Conservation (phyloP, 2,113 vertebrate species). For the Chinchilla lanigera region DNA sequence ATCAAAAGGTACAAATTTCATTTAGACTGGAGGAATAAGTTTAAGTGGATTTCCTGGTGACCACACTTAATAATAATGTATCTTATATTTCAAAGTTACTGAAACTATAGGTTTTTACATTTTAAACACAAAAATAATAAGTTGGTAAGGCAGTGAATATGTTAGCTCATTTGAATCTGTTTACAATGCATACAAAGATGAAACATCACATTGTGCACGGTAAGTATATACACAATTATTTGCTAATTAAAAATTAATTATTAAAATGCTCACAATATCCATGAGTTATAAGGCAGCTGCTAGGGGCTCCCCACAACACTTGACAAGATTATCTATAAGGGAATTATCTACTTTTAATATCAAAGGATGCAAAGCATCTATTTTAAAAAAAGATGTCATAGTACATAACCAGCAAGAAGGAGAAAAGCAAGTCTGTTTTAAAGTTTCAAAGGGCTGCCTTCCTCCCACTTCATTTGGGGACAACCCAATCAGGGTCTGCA, state of each 20-base stretch:
- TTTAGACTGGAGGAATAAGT: neutral
- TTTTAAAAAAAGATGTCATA: neutral
- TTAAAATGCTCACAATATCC: neutral
- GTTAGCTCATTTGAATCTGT: neutral
- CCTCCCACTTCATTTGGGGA: neutral
- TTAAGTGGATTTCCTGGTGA: neutral
- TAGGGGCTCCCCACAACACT: neutral
- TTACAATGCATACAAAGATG: neutral
- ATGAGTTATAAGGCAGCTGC: neutral
- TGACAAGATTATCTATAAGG: neutral
- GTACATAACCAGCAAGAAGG: neutral
- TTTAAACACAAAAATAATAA: neutral
- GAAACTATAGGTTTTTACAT: neutral
- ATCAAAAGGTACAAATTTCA: neutral
- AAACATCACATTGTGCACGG: neutral
- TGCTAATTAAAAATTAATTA: neutral
- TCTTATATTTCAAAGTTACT: neutral
- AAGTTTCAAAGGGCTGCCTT: neutral
- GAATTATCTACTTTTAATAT: neutral
- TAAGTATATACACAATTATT: neutral
- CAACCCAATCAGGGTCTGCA: neutral
- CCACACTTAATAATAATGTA: neutral
- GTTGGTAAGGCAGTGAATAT: neutral
- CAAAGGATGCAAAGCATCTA: slow-evolving; percentile 24
- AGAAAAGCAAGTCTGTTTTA: slow-evolving; percentile 6